Evolutionary conservation across 1,140 invertebrate genomes (phyloP).

Genomic region (Bombus cullumanus): DNA sequence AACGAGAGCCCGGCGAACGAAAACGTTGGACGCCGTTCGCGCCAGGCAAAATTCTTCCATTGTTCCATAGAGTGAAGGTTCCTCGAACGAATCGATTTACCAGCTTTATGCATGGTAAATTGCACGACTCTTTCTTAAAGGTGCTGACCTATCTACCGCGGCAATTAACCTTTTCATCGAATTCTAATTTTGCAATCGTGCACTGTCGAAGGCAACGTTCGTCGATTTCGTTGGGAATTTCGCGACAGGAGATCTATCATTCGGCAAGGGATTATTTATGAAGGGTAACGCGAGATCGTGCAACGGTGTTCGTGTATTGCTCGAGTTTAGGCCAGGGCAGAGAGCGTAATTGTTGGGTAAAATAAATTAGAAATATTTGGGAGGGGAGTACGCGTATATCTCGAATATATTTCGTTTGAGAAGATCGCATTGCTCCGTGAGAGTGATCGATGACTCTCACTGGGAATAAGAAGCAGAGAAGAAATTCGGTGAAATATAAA

Average conservation of each 20-base stretch:
- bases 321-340: background rate
- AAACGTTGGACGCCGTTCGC: background rate
- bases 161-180: constrained; percentile 35
- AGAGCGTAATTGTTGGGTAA: background rate
- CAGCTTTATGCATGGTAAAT: constrained; percentile 2
- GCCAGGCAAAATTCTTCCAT: constrained; percentile 14
- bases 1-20: background rate
- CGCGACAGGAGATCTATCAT: background rate
- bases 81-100: constrained; percentile 23
- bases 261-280: background rate
- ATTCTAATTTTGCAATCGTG: background rate
- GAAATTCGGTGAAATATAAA: background rate
- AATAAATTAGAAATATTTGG: background rate
- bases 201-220: no score
- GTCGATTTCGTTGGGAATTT: background rate
- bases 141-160: background rate
- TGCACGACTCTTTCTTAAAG: constrained; percentile 10
- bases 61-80: background rate
- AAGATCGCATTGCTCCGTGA: background rate
- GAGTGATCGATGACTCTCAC: background rate
- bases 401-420: background rate
- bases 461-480: background rate
- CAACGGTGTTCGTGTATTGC: background rate
- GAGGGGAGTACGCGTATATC: background rate
- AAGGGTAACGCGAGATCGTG: background rate